Conservation (phyloP, 1,140 invertebrate genomes). For the Chrysomallon squamiferum region DNA sequence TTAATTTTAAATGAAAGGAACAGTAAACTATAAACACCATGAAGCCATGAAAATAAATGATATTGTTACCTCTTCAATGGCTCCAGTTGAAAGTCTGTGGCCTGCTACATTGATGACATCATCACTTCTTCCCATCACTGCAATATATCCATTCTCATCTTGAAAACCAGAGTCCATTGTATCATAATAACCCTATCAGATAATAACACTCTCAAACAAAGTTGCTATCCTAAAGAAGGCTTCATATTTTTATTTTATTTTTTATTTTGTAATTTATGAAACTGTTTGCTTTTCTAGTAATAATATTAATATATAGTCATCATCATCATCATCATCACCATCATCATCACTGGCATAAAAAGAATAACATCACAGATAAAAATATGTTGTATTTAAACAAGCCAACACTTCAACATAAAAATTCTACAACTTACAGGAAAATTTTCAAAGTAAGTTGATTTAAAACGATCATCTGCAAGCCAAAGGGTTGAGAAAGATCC, state of each 20-base stretch:
- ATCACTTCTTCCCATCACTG: slow-evolving; percentile 87
- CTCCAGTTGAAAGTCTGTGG: slow-evolving; percentile 85
- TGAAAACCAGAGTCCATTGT: slow-evolving; percentile 92
- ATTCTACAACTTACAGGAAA: slow-evolving; percentile 27
- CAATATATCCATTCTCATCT: slow-evolving; percentile 84
- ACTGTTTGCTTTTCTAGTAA: no score
- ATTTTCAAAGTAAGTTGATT: slow-evolving; percentile 65
- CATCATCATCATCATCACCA: no score
- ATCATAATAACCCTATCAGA: slow-evolving; percentile 97
- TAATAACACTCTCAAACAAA: no score
- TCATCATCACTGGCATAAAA: no score
- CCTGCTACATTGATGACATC: slow-evolving; percentile 97
- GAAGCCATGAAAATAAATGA: no score
- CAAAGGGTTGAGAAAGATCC: slow-evolving; percentile 85
- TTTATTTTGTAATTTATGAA: no score
- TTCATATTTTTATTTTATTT: no score
- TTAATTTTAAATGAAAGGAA: no score
- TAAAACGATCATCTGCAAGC: slow-evolving; percentile 80
- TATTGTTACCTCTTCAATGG: slow-evolving; percentile 82
- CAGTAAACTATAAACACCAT: no score
- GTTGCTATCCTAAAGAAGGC: no score
- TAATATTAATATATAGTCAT: no score
- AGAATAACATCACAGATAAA: background rate
- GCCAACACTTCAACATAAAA: background rate
- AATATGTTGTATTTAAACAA: background rate